These are phyloP conservation scores for Ptychoptera contaminata DNA, from an alignment of 2,888 invertebrate species.

Conservation along the genomic window DNA sequence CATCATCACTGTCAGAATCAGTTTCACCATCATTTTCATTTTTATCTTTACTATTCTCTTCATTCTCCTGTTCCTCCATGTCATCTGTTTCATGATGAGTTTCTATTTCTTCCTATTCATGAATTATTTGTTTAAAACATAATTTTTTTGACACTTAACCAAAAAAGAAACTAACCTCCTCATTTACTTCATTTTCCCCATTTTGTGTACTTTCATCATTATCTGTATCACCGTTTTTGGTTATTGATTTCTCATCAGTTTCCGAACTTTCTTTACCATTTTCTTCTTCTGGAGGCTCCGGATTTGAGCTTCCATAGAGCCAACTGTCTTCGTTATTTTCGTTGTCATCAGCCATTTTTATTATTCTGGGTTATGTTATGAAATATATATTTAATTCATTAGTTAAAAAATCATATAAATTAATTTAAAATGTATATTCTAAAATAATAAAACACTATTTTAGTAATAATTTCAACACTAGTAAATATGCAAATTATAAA, in stretches of 20 bases:
- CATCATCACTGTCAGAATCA: constrained; percentile 40
- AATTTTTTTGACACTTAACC: not conserved
- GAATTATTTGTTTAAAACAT: too few relatives aligned
- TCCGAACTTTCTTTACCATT: constrained; percentile 11
- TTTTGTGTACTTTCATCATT: constrained; percentile 9
- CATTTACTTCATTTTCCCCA: constrained; percentile 13
- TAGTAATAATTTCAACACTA: too few relatives aligned
- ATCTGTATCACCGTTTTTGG: constrained; percentile 10
- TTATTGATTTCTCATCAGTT: constrained; percentile 14
- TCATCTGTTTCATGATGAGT: constrained; percentile 21
- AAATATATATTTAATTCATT: too few relatives aligned
- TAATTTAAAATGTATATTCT: too few relatives aligned
- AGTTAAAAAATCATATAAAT: too few relatives aligned
- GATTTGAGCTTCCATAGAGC: constrained; percentile 68
- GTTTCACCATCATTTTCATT: constrained; percentile 19
- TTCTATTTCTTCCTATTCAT: not conserved
- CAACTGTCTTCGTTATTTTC: constrained; percentile 64
- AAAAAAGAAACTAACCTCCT: constrained; percentile 4
- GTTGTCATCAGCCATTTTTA: constrained; percentile 42
- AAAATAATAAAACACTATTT: too few relatives aligned
- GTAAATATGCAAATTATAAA: too few relatives aligned
- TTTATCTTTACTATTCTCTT: constrained; percentile 13
- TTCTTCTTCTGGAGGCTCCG: constrained; percentile 28
- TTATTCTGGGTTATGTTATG: not conserved
- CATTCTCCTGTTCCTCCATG: constrained; percentile 21